Evolutionary conservation across 1,140 invertebrate genomes (phyloP).

Genomic region (Odontomachus brunneus): DNA sequence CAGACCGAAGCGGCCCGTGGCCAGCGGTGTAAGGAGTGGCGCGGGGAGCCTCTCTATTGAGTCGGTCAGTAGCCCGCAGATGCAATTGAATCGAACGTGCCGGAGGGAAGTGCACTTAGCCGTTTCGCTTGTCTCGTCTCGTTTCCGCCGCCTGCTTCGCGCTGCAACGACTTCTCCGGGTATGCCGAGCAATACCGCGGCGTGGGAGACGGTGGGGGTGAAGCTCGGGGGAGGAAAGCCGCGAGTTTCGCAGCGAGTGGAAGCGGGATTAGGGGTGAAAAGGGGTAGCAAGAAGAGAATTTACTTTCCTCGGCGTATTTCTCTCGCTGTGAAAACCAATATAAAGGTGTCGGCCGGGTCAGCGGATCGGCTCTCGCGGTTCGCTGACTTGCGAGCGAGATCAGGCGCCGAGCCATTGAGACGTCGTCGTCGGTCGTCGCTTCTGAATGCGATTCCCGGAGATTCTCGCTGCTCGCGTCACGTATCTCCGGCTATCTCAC

Average conservation of each 20-base stretch:
- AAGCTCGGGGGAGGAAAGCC: not conserved
- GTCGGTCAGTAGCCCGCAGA: slow-evolving; percentile 66
- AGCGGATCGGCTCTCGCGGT: slow-evolving; percentile 57
- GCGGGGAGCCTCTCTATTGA: slow-evolving; percentile 60
- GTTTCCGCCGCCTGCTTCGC: slow-evolving; percentile 26
- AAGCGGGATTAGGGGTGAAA: slow-evolving; percentile 17
- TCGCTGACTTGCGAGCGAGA: slow-evolving; percentile 47
- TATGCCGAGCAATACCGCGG: slow-evolving; percentile 62
- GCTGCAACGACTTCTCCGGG: slow-evolving; percentile 49
- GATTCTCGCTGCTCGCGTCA: slow-evolving; percentile 13
- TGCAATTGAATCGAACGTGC: slow-evolving; percentile 79
- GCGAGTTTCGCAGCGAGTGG: not conserved
- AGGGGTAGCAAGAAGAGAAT: slow-evolving; percentile 47
- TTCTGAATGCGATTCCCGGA: slow-evolving; percentile 39
- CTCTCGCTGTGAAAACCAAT: slow-evolving; percentile 63
- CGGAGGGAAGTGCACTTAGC: slow-evolving; percentile 75
- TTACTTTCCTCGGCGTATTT: slow-evolving; percentile 44
- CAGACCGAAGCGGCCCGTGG: not conserved
- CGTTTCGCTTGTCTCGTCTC: slow-evolving; percentile 75
- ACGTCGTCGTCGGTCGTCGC: not conserved
- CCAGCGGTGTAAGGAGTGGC: not conserved
- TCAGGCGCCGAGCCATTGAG: slow-evolving; percentile 36
- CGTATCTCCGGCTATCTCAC: not conserved
- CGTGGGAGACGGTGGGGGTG: too few relatives aligned
- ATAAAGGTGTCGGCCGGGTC: slow-evolving; percentile 52